Base-by-base conservation (phyloP, 23 tunicate genomes). In the Trididemnum clinides region DNA sequence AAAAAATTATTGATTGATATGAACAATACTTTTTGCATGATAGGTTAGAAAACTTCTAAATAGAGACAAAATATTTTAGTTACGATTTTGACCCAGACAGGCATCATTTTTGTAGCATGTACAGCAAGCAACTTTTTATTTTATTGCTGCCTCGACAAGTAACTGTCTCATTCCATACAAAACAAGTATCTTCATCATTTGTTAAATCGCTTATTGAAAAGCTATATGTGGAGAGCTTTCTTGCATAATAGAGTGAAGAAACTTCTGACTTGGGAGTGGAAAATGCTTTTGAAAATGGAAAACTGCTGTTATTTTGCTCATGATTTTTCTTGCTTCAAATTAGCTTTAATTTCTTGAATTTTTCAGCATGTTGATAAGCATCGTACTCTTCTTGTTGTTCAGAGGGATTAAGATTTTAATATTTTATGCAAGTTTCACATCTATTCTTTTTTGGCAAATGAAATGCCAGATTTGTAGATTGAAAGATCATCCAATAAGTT, bases 71-170 rank as follows among this genome's bases (percentile, higher is more conserved):
- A 63, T 63, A 10, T 10, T n/a, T n/a, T 10, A n/a, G 7, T 63
- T n/a, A 18, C 28, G 12, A 5, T 6, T 10, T 63, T n/a, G 71
- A 18, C 12, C 28, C 26, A 10, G 6, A 6, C 7, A 18, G n/a
- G 62, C 28, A 6, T 20, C 50, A 72, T 72, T 72, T 72, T 72
- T 72, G 78, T 34, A 72, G 78, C 20, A 72, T n/a, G n/a, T 72
- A 59, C 28, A 72, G 78, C 21, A 15, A 7, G 78, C 22, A 72
- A 33, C 78, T 63, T n/a, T 22, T 22, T 25, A 63, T 63, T 63
- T 63, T 22, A 63, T 63, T 63, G 28, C 71, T 63, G 18, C 71
- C 71, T 15, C 71, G 26, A 10, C 22, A 18, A 63, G 71, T 10
- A 10, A 63, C 71, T 10, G 71, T 6, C 71, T 63, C 28, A 63